Conservation (phyloP, 2,888 invertebrate genomes). For the Leptinotarsa juncta region DNA sequence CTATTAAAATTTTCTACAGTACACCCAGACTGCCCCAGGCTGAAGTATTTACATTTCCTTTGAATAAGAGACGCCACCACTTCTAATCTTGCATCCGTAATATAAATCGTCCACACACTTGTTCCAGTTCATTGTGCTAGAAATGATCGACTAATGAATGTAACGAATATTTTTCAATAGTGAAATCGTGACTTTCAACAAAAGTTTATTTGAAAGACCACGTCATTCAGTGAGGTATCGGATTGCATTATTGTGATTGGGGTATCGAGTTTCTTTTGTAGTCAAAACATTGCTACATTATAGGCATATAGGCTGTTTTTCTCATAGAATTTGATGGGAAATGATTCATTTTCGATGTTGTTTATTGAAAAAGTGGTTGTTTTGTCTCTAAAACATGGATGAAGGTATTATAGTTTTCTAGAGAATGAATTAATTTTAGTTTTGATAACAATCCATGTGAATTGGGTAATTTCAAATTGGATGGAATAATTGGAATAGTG, state of each 20-base stretch:
- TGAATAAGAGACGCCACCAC: neutral
- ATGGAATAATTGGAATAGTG: too few relatives aligned
- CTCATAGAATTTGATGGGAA: neutral
- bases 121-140: slow-evolving; percentile 3
- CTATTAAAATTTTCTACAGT: too few relatives aligned
- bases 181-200: slow-evolving; percentile 15
- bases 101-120: neutral
- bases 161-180: slow-evolving; percentile 16
- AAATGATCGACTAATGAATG: slow-evolving; percentile 13
- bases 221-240: neutral
- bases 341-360: neutral
- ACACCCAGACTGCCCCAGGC: too few relatives aligned
- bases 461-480: too few relatives aligned
- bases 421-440: too few relatives aligned
- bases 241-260: neutral
- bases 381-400: neutral
- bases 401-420: neutral
- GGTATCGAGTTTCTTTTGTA: neutral
- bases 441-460: too few relatives aligned
- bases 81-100: neutral
- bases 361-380: neutral
- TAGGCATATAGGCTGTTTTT: neutral
- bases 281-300: neutral
- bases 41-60: too few relatives aligned
- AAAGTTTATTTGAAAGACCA: slow-evolving; percentile 4